Evolutionary conservation across 2,797 vertebrate species (phyloP).

Genomic region (Cyprinella venusta): DNA sequence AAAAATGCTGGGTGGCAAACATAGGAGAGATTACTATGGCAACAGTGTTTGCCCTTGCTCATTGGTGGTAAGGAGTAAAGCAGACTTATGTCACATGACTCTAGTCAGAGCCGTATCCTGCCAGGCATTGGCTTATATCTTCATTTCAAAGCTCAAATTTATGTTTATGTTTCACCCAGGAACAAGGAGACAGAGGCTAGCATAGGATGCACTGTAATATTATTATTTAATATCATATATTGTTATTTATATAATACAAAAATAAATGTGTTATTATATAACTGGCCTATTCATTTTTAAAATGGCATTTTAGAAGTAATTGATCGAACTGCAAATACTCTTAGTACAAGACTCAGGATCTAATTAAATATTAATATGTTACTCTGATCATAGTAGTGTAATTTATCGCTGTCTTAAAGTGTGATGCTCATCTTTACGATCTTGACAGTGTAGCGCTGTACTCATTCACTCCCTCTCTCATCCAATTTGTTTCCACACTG

Average conservation of each 20-base stretch:
- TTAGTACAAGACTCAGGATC: neutral
- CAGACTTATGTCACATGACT: slow-evolving; percentile 60
- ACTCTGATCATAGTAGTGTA: neutral
- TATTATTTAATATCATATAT: neutral
- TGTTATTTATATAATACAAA: neutral
- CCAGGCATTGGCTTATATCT: slow-evolving; percentile 46
- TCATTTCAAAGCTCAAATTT: slow-evolving; percentile 44
- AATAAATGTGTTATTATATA: neutral
- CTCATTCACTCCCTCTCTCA: slow-evolving; percentile 57
- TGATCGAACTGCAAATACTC: neutral
- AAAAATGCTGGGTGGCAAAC: slow-evolving; percentile 60
- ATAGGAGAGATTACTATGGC: slow-evolving; percentile 64
- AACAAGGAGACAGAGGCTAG: slow-evolving; percentile 26
- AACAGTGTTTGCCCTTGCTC: slow-evolving; percentile 62
- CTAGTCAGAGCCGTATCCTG: slow-evolving; percentile 55
- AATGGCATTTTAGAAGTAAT: neutral
- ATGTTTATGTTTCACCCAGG: slow-evolving; percentile 45
- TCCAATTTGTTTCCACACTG: slow-evolving; percentile 73
- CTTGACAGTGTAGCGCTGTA: slow-evolving; percentile 24
- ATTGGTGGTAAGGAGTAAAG: slow-evolving; percentile 62
- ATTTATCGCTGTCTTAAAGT: neutral
- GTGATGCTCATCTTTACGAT: slow-evolving; percentile 22
- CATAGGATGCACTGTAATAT: neutral
- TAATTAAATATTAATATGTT: neutral
- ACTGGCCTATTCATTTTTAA: neutral